Evolutionary conservation across 35 echinoderm and acorn worm species (phyloP).

Genomic region (Lytechinus variegatus): DNA sequence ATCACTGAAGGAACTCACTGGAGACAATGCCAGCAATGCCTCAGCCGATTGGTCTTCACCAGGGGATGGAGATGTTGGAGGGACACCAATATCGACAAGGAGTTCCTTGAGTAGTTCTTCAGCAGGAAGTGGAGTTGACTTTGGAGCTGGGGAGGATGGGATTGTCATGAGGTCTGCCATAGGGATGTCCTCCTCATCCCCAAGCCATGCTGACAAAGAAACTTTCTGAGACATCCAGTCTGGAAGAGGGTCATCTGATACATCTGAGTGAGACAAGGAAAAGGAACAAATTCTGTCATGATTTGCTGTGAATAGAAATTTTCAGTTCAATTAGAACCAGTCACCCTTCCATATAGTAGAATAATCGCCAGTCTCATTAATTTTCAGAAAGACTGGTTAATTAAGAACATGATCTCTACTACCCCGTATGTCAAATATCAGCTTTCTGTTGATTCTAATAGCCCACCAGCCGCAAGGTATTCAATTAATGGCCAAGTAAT

Average conservation of each 20-base stretch:
- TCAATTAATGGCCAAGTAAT: too few relatives aligned
- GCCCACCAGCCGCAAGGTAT: too few relatives aligned
- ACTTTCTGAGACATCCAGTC: conserved; percentile 98
- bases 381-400: too few relatives aligned
- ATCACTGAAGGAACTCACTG: conserved; percentile 44
- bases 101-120: conserved; percentile 55
- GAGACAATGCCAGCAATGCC: conserved; percentile 60
- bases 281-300: too few relatives aligned
- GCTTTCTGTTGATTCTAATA: too few relatives aligned
- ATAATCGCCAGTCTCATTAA: too few relatives aligned
- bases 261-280: conserved; percentile 13
- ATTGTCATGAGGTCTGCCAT: conserved; percentile 54
- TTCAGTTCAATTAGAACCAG: too few relatives aligned
- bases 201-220: conserved; percentile 69
- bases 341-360: too few relatives aligned
- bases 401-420: too few relatives aligned
- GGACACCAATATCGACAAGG: conserved; percentile 24
- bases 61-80: conserved; percentile 49
- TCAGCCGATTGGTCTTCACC: conserved; percentile 41
- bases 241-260: conserved; percentile 79
- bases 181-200: conserved; percentile 66
- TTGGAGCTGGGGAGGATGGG: conserved; percentile 24
- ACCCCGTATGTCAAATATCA: too few relatives aligned
- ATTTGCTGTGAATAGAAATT: too few relatives aligned
- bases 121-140: not conserved